Evolutionary conservation across 2,888 invertebrate species (phyloP), one percentile per base, ranked within the genome.

Genomic region (Parnassius smintheus): DNA sequence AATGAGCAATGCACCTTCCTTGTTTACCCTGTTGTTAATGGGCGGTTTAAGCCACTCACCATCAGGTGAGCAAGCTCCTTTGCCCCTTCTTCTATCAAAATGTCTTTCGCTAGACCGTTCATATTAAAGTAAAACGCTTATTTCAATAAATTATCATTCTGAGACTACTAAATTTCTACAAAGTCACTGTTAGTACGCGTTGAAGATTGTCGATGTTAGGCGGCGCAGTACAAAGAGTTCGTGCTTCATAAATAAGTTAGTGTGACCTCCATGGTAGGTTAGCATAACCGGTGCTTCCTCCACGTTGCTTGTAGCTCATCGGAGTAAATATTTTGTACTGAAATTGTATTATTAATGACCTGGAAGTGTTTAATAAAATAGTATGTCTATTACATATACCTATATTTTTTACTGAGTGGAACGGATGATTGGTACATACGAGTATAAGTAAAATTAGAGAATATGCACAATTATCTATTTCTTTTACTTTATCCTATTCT

Each of bases 241-340:
- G 89, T 88, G 88, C 70, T 73, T 75, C 81, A 89, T 89, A 88
- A 89, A 89, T 89, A 80, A 75, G 71, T 69, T 71, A 74, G 65
- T 73, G 74, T 82, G 86, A 86, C 85, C 87, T 85, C 82, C 83
- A 76, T 66, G 71, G 62, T 69, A 71, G 70, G 62, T 62, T 64
- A 65, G 69, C 70, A 61, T 68, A 52, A 70, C 66, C 68, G 65
- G 66, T 66, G 68, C 70, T 66, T 71, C 72, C 74, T 59, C 71
- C 72, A 75, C 72, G 71, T 68, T 69, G 66, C 68, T 68, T 69
- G 66, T 61, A 49, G 49, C 50, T 49, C 65, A 58, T 58, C 66
- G 65, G 68, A 70, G 71, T 64, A 68, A 70, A 70, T 70, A 72
- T 74, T 69, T 66, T 65, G 67, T 65, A 67, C 64, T 68, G 63